phyloP scores from a whole-genome alignment of 1,140 invertebrate species.

The Drosophila elegans region DNA sequence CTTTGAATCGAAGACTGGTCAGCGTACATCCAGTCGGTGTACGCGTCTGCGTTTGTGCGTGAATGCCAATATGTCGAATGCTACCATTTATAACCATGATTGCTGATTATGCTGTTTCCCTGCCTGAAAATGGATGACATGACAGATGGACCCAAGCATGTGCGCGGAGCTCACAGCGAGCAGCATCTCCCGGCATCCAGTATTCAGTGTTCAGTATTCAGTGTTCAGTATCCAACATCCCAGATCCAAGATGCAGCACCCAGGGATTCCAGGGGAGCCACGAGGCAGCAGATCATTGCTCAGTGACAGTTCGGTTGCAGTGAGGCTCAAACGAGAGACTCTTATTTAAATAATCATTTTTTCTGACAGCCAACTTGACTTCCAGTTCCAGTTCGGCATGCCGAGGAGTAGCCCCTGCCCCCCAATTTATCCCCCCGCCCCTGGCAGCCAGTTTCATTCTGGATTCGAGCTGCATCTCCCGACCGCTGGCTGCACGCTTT shows the following conservation, averaged over 20 bases:
- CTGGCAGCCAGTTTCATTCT: slow-evolving; percentile 57
- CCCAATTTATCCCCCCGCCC: neutral
- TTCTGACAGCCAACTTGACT: slow-evolving; percentile 84
- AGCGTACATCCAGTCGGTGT: slow-evolving; percentile 16
- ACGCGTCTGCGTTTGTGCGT: slow-evolving; percentile 39
- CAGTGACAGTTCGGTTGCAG: slow-evolving; percentile 81
- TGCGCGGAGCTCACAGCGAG: slow-evolving; percentile 58
- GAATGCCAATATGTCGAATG: slow-evolving; percentile 84
- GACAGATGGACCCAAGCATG: slow-evolving; percentile 81
- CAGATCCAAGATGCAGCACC: neutral
- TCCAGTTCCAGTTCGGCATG: slow-evolving; percentile 84
- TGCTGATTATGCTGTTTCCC: slow-evolving; percentile 84
- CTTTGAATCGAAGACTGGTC: slow-evolving; percentile 59
- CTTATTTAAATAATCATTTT: slow-evolving; percentile 85
- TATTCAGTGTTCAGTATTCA: slow-evolving; percentile 5
- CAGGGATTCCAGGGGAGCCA: slow-evolving; percentile 40
- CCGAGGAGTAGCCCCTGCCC: slow-evolving; percentile 34
- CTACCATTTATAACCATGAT: slow-evolving; percentile 84
- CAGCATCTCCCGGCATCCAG: slow-evolving; percentile 9
- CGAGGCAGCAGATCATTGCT: slow-evolving; percentile 47
- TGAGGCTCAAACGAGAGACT: slow-evolving; percentile 68
- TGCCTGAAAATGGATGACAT: slow-evolving; percentile 83
- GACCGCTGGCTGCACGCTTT: slow-evolving; percentile 61
- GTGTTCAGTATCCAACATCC: slow-evolving; percentile 6
- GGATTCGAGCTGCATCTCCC: slow-evolving; percentile 51